These are phyloP conservation scores for Dufourea novaeangliae DNA, from an alignment of 1,140 invertebrate genomes.

Conservation along the genomic window DNA sequence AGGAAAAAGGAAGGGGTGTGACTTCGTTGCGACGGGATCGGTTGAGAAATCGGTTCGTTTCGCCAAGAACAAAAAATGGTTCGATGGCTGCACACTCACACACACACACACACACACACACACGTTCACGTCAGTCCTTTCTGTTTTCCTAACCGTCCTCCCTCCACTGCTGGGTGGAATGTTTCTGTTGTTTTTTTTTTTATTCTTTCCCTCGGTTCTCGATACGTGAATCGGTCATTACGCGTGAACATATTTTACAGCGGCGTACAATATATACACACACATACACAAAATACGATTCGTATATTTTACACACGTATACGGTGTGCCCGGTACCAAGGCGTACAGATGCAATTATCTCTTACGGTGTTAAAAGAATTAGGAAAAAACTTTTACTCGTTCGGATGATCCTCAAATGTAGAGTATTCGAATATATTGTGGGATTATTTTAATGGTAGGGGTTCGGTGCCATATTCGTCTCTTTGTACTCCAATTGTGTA, in stretches of 20 bases:
- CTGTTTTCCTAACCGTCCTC: slow-evolving; percentile 25
- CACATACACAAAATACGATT: slow-evolving; percentile 26
- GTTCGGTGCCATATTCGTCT: too few species aligned
- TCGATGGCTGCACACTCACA: slow-evolving; percentile 25
- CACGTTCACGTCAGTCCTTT: slow-evolving; percentile 36
- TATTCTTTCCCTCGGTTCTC: slow-evolving; percentile 25
- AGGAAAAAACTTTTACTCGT: neutral
- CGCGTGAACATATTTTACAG: slow-evolving; percentile 73
- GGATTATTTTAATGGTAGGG: too few species aligned
- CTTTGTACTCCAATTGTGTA: too few species aligned
- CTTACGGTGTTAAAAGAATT: neutral
- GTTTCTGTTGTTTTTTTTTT: too few species aligned
- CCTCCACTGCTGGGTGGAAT: slow-evolving; percentile 51
- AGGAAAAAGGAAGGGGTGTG: slow-evolving; percentile 54
- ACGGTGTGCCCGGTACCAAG: slow-evolving; percentile 26
- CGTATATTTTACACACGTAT: slow-evolving; percentile 69
- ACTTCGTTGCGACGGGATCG: neutral
- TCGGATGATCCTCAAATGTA: neutral
- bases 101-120: too few species aligned
- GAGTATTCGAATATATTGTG: too few species aligned
- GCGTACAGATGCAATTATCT: neutral
- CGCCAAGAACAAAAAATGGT: slow-evolving; percentile 25
- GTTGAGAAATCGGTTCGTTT: slow-evolving; percentile 28
- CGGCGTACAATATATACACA: slow-evolving; percentile 53
- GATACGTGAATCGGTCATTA: slow-evolving; percentile 52